Conservation (phyloP, 2,888 invertebrate species). For the Agrochola litura region DNA sequence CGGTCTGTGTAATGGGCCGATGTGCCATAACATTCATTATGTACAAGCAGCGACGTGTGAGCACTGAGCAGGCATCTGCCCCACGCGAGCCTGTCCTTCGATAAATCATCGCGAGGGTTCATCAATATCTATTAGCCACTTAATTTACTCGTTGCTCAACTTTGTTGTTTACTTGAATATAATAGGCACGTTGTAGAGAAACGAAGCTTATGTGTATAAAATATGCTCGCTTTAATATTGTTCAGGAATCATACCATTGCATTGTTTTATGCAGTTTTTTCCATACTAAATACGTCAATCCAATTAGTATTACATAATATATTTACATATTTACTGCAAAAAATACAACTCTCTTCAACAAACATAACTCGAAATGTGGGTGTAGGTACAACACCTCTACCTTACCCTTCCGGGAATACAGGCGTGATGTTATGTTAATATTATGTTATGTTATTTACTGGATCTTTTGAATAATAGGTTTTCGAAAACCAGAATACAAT, state of each 20-base stretch:
- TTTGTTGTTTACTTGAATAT: slow-evolving; percentile 43
- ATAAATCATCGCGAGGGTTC: slow-evolving; percentile 56
- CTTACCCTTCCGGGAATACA: too few species aligned
- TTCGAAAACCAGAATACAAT: not conserved
- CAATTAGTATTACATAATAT: not conserved
- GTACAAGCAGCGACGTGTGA: slow-evolving; percentile 2
- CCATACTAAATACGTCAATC: not conserved
- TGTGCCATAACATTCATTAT: slow-evolving; percentile 21
- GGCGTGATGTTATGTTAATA: not conserved
- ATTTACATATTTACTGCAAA: not conserved
- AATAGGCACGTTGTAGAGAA: not conserved
- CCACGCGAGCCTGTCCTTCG: slow-evolving; percentile 3
- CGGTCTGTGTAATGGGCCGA: not conserved
- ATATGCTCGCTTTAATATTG: not conserved
- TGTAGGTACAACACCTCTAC: not conserved
- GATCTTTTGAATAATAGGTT: not conserved
- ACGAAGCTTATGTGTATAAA: not conserved
- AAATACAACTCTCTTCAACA: too few species aligned
- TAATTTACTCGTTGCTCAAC: slow-evolving; percentile 56
- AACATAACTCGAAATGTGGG: not conserved
- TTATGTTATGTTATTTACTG: not conserved
- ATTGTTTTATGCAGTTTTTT: not conserved
- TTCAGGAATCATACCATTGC: not conserved
- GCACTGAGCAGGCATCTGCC: slow-evolving; percentile 1
- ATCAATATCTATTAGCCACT: slow-evolving; percentile 63